These are phyloP conservation scores for Dynastes maya DNA, from an alignment of 2,888 invertebrate genomes.

Conservation along the genomic window DNA sequence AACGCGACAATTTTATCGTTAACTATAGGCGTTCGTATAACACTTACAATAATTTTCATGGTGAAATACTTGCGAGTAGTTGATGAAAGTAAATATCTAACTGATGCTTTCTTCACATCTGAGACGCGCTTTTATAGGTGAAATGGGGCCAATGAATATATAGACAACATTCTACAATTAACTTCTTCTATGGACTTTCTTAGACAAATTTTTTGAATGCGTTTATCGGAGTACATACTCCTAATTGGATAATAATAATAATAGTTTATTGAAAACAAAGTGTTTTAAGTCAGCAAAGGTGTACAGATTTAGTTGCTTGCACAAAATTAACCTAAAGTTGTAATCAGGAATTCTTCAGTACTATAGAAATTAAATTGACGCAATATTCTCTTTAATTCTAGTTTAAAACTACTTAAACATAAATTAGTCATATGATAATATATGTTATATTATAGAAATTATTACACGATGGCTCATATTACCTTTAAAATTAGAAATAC, in stretches of 20 bases:
- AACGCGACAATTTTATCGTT: background rate
- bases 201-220: slow-evolving; percentile 44
- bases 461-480: too few relatives aligned
- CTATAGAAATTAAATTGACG: too few relatives aligned
- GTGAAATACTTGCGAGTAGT: slow-evolving; percentile 44
- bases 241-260: background rate
- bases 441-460: too few relatives aligned
- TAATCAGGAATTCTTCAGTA: too few relatives aligned
- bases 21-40: background rate
- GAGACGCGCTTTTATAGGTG: slow-evolving; percentile 48
- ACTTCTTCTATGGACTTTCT: slow-evolving; percentile 46
- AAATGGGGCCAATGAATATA: slow-evolving; percentile 47
- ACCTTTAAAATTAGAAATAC: too few relatives aligned
- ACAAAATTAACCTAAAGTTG: too few relatives aligned
- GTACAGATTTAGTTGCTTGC: too few relatives aligned
- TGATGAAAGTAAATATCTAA: slow-evolving; percentile 47
- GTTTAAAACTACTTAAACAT: too few relatives aligned
- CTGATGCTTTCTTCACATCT: slow-evolving; percentile 45
- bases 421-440: too few relatives aligned
- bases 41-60: slow-evolving; percentile 50
- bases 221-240: slow-evolving; percentile 26
- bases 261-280: too few relatives aligned
- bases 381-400: too few relatives aligned
- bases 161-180: slow-evolving; percentile 48
- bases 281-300: too few relatives aligned